Percentiles rank a stretch among this genome's conserved stretches.
phyloP scores from a whole-genome alignment of 2,797 vertebrate genomes.

The Psittacula echo region DNA sequence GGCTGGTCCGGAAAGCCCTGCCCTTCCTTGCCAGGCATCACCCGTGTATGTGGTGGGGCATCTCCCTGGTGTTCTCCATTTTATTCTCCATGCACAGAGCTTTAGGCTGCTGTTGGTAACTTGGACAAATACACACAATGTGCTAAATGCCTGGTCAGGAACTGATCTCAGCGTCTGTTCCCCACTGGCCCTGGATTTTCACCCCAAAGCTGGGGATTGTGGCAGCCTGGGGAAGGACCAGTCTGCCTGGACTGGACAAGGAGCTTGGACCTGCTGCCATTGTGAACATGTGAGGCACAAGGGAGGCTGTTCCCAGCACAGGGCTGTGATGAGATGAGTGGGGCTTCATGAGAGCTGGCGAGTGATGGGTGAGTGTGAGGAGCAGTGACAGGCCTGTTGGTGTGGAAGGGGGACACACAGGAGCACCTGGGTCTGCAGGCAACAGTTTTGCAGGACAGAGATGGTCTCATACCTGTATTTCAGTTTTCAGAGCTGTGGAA shows the following conservation, averaged over 20 bases:
- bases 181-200: background rate
- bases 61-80: background rate
- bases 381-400: background rate
- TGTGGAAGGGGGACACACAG: background rate
- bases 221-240: background rate
- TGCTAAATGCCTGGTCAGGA: background rate
- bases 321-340: background rate
- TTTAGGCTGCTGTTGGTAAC: background rate
- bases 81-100: background rate
- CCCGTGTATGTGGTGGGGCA: background rate
- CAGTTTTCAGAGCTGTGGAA: background rate
- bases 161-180: background rate
- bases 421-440: background rate
- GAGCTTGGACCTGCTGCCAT: background rate
- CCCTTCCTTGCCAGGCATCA: background rate
- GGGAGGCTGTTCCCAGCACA: background rate
- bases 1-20: background rate
- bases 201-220: background rate
- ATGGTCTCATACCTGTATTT: background rate
- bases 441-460: background rate
- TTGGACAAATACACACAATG: background rate
- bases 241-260: background rate
- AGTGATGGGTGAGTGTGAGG: background rate
- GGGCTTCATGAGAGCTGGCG: background rate
- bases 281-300: background rate